phyloP scores from a whole-genome alignment of 2,113 vertebrate genomes.

The Dipodomys stephensi region DNA sequence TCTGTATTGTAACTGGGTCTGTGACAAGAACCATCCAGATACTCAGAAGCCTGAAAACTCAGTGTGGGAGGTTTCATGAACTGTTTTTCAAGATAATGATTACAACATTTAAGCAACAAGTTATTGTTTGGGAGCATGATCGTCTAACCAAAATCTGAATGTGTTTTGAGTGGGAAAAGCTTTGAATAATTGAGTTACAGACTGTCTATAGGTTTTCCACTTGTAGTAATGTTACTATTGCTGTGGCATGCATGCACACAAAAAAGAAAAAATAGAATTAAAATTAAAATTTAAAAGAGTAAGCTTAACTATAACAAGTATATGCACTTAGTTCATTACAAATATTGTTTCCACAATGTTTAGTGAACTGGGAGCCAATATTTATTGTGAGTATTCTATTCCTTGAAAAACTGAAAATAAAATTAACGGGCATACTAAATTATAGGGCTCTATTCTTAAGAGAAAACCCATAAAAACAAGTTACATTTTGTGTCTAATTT shows the following conservation, averaged over 20 bases:
- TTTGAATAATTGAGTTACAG: neutral
- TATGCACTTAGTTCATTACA: neutral
- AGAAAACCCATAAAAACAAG: neutral
- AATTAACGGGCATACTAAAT: neutral
- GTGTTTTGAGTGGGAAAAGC: neutral
- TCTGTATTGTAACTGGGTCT: constrained; percentile 45
- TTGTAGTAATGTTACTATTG: too few species aligned
- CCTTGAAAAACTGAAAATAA: constrained; percentile 3
- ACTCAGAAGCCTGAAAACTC: neutral
- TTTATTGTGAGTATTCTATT: neutral
- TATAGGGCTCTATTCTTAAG: neutral
- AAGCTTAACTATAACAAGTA: neutral
- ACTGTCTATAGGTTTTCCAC: neutral
- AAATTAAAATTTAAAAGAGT: neutral
- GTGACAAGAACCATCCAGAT: constrained; percentile 35
- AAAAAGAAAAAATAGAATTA: too few species aligned
- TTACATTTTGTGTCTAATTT: neutral
- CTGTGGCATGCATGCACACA: too few species aligned
- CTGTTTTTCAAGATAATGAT: constrained; percentile 41
- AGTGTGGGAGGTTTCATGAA: neutral
- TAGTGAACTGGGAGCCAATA: neutral
- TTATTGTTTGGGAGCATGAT: neutral
- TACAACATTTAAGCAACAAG: constrained; percentile 48
- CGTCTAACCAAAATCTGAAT: neutral
- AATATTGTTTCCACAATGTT: neutral